Conservation (phyloP, 2,888 invertebrate genomes). For the Galerucella pusilla region DNA sequence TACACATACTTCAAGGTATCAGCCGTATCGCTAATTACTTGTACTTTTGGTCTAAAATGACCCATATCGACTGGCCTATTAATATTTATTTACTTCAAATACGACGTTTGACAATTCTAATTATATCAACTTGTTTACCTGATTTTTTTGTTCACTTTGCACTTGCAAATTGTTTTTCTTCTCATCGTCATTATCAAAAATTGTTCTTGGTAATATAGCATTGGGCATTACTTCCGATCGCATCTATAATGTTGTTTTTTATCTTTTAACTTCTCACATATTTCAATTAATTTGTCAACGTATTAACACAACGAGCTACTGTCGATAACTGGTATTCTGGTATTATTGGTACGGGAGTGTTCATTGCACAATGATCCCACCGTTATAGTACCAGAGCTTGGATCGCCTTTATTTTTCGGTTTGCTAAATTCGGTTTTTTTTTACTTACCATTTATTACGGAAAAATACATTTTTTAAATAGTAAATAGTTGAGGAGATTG, state of each 20-base stretch:
- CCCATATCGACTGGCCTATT: no score
- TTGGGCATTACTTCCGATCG: slow-evolving; percentile 17
- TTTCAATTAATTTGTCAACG: not conserved
- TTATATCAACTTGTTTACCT: slow-evolving; percentile 7
- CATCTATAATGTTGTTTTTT: not conserved
- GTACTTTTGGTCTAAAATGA: no score
- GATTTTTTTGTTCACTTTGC: not conserved
- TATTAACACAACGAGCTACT: not conserved
- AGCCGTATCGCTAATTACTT: no score
- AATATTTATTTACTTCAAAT: not conserved
- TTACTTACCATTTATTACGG: not conserved
- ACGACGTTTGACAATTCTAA: not conserved
- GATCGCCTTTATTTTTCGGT: no score
- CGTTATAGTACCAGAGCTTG: not conserved
- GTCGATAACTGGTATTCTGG: not conserved
- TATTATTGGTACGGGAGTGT: not conserved
- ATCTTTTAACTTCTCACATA: not conserved
- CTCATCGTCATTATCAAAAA: not conserved
- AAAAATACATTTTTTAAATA: not conserved
- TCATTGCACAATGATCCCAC: not conserved
- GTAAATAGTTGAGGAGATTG: not conserved
- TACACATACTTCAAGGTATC: no score
- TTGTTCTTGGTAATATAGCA: slow-evolving; percentile 7
- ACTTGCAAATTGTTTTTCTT: not conserved
- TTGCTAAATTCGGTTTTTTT: no score